Percentiles rank a stretch among this genome's conserved stretches.
Conservation (phyloP, 2,113 vertebrate species). For the Petrocephalus zakoni region DNA sequence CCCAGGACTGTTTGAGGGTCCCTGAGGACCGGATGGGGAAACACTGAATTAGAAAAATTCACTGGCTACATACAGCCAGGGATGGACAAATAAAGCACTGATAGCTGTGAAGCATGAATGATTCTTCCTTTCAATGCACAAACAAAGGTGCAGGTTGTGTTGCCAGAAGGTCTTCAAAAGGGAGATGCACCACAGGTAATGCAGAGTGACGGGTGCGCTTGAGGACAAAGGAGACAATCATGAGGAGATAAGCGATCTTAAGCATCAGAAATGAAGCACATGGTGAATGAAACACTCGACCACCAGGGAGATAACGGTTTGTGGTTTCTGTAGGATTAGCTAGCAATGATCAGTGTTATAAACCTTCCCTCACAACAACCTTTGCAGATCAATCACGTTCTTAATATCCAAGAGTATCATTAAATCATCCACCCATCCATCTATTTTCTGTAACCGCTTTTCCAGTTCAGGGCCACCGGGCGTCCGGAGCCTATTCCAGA, state of each 20-base stretch:
- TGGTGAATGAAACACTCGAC: neutral
- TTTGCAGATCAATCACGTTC: neutral
- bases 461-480: neutral
- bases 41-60: neutral
- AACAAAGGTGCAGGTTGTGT: neutral
- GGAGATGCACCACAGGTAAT: neutral
- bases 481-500: neutral
- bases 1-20: neutral
- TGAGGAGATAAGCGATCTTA: neutral
- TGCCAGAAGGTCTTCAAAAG: conserved; percentile 27
- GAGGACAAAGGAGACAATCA: neutral
- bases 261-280: neutral
- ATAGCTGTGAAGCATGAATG: neutral
- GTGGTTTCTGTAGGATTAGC: neutral
- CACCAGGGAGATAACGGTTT: neutral
- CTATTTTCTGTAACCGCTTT: neutral
- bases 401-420: neutral
- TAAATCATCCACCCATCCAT: neutral
- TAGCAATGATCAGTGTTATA: neutral
- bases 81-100: neutral
- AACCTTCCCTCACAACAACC: neutral
- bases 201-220: conserved; percentile 5
- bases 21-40: neutral
- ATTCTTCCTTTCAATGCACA: conserved; percentile 25
- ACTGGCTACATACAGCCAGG: neutral